Percentiles rank a stretch among this genome's conserved stretches.
These are phyloP conservation scores for Phymatocera aterrima DNA, from an alignment of 2,888 invertebrate genomes.

Conservation along the genomic window DNA sequence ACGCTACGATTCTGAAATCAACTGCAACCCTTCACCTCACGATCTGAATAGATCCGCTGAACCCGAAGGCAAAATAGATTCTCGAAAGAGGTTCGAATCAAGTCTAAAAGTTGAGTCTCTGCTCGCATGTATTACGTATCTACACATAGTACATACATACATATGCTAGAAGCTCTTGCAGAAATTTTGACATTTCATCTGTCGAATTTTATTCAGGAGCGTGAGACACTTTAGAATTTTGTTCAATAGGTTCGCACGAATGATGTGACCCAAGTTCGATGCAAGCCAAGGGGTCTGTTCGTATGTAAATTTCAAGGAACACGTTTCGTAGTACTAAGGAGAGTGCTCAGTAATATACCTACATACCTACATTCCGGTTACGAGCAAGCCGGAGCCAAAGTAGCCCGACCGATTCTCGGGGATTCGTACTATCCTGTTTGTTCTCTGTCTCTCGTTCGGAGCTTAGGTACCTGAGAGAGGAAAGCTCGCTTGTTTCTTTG, in stretches of 20 bases:
- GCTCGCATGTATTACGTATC: neutral
- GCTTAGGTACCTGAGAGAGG: neutral
- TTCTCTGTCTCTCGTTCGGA: neutral
- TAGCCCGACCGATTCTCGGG: conserved; percentile 24
- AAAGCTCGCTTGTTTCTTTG: neutral
- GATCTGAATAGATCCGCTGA: neutral
- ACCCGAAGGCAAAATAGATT: neutral
- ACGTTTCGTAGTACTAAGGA: neutral
- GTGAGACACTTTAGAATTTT: neutral
- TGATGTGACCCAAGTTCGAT: neutral
- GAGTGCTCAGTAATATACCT: conserved; percentile 1
- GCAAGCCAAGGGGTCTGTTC: neutral
- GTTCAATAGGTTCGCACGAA: neutral
- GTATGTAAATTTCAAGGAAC: neutral
- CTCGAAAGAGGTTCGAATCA: neutral
- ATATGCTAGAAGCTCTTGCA: neutral
- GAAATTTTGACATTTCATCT: neutral
- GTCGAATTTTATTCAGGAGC: neutral
- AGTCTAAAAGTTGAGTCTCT: neutral
- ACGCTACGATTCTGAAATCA: neutral
- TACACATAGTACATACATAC: neutral
- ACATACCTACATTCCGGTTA: conserved; percentile 6
- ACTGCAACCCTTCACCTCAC: too few species aligned
- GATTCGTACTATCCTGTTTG: neutral
- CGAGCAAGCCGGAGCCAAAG: conserved; percentile 1